Evolutionary conservation across 2,797 vertebrate genomes (phyloP).

Genomic region (Hipposideros larvatus): DNA sequence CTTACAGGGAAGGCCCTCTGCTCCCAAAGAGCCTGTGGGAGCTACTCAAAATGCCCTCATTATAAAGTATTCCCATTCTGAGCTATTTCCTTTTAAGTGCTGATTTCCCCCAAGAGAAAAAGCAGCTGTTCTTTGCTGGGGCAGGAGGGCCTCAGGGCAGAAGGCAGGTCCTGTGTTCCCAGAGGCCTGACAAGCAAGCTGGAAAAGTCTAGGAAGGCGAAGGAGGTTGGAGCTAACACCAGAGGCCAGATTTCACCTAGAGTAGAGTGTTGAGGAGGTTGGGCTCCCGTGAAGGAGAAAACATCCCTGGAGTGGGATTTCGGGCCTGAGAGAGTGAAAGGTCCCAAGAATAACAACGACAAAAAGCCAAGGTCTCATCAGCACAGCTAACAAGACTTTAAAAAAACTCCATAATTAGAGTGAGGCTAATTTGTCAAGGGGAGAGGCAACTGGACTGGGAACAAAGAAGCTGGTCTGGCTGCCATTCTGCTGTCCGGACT

Average conservation of each 20-base stretch:
- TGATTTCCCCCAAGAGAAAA: conserved; percentile 50
- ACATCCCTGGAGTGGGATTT: neutral
- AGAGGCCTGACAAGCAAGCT: neutral
- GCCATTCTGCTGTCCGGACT: no score
- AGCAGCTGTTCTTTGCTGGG: neutral
- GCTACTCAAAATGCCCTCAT: neutral
- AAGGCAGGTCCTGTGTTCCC: neutral
- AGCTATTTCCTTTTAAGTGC: neutral
- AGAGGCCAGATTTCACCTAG: neutral
- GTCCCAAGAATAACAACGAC: neutral
- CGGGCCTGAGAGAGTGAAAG: neutral
- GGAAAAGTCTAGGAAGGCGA: neutral
- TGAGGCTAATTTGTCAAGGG: neutral
- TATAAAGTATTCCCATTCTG: neutral
- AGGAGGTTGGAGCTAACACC: neutral
- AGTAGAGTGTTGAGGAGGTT: neutral
- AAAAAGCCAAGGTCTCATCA: neutral
- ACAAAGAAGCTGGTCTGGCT: neutral
- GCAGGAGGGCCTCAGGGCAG: neutral
- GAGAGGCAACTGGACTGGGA: neutral
- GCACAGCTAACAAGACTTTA: neutral
- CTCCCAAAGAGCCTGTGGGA: neutral
- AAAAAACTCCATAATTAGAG: neutral
- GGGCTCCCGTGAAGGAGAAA: neutral
- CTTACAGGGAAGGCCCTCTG: neutral